Evolutionary conservation across 53 echinoderm and acorn worm genomes (phyloP).

Genomic region (Paelopatides confundens): DNA sequence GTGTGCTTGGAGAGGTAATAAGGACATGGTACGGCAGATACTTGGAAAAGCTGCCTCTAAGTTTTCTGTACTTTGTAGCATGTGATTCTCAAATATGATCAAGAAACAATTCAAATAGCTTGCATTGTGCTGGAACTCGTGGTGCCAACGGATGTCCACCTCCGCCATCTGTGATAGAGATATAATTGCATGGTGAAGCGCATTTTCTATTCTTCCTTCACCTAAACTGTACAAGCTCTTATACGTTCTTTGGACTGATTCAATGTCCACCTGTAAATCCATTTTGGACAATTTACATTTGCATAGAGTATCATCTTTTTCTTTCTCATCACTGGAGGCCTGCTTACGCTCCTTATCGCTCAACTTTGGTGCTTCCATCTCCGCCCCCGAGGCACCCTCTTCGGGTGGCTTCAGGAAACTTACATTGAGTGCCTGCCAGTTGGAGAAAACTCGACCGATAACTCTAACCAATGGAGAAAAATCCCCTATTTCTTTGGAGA

Average conservation of each 20-base stretch:
- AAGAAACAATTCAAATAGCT: slow-evolving; percentile 84
- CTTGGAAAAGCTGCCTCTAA: slow-evolving; percentile 87
- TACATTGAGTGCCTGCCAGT: slow-evolving; percentile 86
- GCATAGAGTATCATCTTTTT: slow-evolving; percentile 71
- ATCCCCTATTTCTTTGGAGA: slow-evolving; percentile 71
- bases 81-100: slow-evolving; percentile 91
- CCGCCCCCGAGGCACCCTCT: slow-evolving; percentile 25
- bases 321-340: slow-evolving; percentile 65
- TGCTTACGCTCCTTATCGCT: slow-evolving; percentile 76
- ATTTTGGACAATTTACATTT: slow-evolving; percentile 43
- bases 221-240: slow-evolving; percentile 68
- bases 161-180: slow-evolving; percentile 79
- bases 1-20: slow-evolving; percentile 81
- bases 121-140: slow-evolving; percentile 74
- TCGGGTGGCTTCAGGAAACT: slow-evolving; percentile 77
- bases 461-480: slow-evolving; percentile 83
- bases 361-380: slow-evolving; percentile 39
- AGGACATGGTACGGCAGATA: slow-evolving; percentile 84
- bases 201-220: slow-evolving; percentile 78
- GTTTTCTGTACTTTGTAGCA: slow-evolving; percentile 90
- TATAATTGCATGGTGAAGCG: slow-evolving; percentile 85
- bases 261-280: slow-evolving; percentile 75
- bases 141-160: slow-evolving; percentile 77
- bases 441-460: slow-evolving; percentile 90
- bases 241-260: slow-evolving; percentile 82